Conservation (phyloP, 2,113 vertebrate genomes). For the Pseudorasbora parva region DNA sequence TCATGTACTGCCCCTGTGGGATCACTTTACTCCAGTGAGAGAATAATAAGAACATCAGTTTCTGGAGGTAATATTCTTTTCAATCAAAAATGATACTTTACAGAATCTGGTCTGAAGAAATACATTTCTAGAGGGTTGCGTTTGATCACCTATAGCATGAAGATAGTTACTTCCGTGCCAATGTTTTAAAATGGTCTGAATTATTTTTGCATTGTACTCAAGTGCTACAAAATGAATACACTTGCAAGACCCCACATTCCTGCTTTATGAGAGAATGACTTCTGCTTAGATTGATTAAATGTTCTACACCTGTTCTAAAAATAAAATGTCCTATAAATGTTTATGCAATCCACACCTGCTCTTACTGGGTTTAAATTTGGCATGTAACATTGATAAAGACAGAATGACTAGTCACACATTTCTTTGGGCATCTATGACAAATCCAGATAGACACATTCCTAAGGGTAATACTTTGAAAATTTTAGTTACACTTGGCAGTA, state of each 20-base stretch:
- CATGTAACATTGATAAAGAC: neutral
- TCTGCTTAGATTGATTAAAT: constrained; percentile 10
- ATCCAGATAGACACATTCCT: constrained; percentile 32
- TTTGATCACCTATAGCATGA: constrained; percentile 8
- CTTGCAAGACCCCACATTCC: too few relatives aligned
- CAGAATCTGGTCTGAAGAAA: constrained; percentile 12
- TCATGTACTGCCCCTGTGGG: constrained; percentile 27
- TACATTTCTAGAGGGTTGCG: constrained; percentile 30
- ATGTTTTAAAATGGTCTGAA: neutral
- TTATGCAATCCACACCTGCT: too few relatives aligned
- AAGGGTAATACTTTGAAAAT: constrained; percentile 39
- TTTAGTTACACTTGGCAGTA: neutral
- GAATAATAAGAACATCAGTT: constrained; percentile 35
- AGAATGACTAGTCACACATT: neutral
- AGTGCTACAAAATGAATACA: neutral
- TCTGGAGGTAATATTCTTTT: constrained; percentile 24
- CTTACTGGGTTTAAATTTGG: constrained; percentile 1
- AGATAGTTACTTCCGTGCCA: constrained; percentile 12
- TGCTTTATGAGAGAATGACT: neutral
- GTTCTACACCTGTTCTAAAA: neutral
- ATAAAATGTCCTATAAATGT: constrained; percentile 9
- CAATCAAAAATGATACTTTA: constrained; percentile 38
- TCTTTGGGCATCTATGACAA: constrained; percentile 31
- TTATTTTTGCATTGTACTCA: neutral
- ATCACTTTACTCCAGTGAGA: constrained; percentile 38